Base-by-base conservation (phyloP, 2,113 vertebrate genomes). In the Phylloscopus trochilus region DNA sequence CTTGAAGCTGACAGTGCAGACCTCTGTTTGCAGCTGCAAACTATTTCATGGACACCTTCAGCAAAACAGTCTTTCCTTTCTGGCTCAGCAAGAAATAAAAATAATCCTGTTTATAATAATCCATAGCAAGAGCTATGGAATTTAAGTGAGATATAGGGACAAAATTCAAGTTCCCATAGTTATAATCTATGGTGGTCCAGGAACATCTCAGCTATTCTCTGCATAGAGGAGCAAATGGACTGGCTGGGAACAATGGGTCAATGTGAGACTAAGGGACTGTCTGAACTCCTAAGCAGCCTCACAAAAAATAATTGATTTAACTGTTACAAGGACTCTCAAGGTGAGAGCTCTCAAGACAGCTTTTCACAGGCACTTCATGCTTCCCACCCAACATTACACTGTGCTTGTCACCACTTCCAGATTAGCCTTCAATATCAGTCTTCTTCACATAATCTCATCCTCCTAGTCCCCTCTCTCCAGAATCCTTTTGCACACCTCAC, bases 21-120 rank as follows among this genome's bases (percentile, higher is more conserved):
- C 53, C 64, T 94, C 67, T 93, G 64, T 88, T 86, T 83, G 82
- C 94, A 96, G 94, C 91, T 97, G 95, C 92, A 93, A 93, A 90
- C 83, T 85, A 90, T 95, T 97, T 95, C 72, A 79, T 46, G 27
- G 90, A 95, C 95, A 96, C 69, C 49, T 83, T 83, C 85, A 89
- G 62, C 68, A 84, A 86, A 90, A 85, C 5, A 93, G 18, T 28
- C 49, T 95, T 96, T 96, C 75, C 55, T 88, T 88, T 91, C 87
- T 89, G 76, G 66, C 69, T 95, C 87, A 88, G 78, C 74, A 94
- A 95, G 92, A 96, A 93, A 95, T 89, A 84, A 91, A 92, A 91
- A 86, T 43, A 95, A 91, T 30, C 55, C n/a, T 72, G 33, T 68
- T n/a, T n/a, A n/a, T n/a, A n/a, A n/a, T n/a, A n/a, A n/a, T n/a